Base-by-base conservation (phyloP, 2,113 vertebrate genomes). In the Phocoena sinus region DNA sequence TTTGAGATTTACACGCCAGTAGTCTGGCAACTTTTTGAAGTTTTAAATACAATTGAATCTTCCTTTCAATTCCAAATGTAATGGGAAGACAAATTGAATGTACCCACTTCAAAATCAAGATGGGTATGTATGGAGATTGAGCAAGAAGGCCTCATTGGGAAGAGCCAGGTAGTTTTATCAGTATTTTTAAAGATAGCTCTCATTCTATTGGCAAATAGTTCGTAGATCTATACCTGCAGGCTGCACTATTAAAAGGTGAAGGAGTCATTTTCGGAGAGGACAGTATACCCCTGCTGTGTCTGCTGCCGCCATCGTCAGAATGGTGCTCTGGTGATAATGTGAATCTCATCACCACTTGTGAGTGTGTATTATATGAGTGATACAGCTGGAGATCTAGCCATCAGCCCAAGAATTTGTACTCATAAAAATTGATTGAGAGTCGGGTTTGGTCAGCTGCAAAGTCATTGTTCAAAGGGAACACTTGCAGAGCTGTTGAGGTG, bases 381-480 rank as follows among this genome's bases (percentile, higher is more conserved):
- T 87, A 84, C 31, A 88, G 81, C 92, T 90, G 92, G 96, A 95
- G 63, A 56, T 94, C 36, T 91, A 95, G 70, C 50, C 96, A 70
- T 97, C 97, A 95, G 82, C 9, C 93, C 93, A 88, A 15, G 82
- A 77, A 89, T 98, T 95, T 97, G 74, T 96, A 68, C 97, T 98
- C 95, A 95, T 92, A 94, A 97, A 97, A 97, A 98, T 82, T 97
- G 97, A 98, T 95, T 87, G 96, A 95, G 89, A 97, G 96, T 68
- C 77, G 41, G 53, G 53, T 96, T 97, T 95, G 93, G 58, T 93
- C 89, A 97, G 97, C 96, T 97, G 95, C 73, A 97, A 95, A 96
- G 83, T 92, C 96, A 36, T 96, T 96, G 95, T 96, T 96, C 89
- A 44, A 96, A 98, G 94, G 95, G 97, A 97, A 92, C 89, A 87